Evolutionary conservation across 2,888 invertebrate species (phyloP).

Genomic region (Pseudococcus longispinus): DNA sequence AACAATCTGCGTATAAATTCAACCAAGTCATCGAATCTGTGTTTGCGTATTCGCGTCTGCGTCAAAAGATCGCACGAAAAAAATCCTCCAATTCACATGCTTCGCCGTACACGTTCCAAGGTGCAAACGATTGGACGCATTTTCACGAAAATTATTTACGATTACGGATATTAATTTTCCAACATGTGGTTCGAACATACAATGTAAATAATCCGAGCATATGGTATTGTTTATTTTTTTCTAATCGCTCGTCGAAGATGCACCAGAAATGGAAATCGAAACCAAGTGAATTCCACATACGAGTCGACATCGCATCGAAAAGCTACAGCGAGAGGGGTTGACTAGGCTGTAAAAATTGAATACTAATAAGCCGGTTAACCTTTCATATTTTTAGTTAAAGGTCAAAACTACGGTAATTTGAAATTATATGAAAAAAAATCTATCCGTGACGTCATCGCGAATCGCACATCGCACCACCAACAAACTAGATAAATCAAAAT

Average conservation of each 20-base stretch:
- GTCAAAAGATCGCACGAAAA: not conserved
- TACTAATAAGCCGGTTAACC: slow-evolving; percentile 45
- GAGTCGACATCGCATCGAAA: not conserved
- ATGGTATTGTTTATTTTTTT: slow-evolving; percentile 38
- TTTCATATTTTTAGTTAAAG: slow-evolving; percentile 38
- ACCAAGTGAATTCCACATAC: not conserved
- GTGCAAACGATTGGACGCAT: not conserved
- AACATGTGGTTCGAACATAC: slow-evolving; percentile 42
- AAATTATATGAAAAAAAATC: slow-evolving; percentile 38
- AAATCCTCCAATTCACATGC: not conserved
- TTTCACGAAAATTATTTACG: slow-evolving; percentile 37
- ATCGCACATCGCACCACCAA: not conserved
- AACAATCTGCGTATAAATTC: not conserved
- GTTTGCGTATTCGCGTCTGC: not conserved
- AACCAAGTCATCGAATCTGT: not conserved
- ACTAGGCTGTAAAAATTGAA: not conserved
- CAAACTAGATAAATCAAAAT: slow-evolving; percentile 39
- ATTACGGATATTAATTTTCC: slow-evolving; percentile 30
- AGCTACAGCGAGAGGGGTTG: not conserved
- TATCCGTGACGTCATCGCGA: not conserved
- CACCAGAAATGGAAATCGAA: not conserved
- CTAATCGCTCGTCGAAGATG: slow-evolving; percentile 14
- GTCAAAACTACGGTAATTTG: slow-evolving; percentile 22
- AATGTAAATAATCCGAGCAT: slow-evolving; percentile 29
- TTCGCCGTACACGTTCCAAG: not conserved